phyloP scores from a whole-genome alignment of 1,140 invertebrate species.

The Hydropsyche tenuis region DNA sequence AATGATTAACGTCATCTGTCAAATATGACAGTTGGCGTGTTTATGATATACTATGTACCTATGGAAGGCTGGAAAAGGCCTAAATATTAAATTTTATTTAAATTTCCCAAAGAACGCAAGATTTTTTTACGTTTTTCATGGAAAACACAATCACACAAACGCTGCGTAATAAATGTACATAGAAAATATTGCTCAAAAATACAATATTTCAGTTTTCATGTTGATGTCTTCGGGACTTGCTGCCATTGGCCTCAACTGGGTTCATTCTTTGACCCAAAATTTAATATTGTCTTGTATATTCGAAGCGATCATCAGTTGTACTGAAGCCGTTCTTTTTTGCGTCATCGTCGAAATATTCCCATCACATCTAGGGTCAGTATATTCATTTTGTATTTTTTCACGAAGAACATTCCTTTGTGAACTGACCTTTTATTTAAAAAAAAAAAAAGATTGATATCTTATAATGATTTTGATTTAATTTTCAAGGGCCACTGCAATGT shows the following conservation, averaged over 20 bases:
- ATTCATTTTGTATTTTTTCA: background rate
- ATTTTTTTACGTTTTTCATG: too few relatives aligned
- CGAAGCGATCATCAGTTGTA: constrained; percentile 65
- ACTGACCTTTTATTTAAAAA: background rate
- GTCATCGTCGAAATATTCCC: constrained; percentile 66
- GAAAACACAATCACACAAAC: too few relatives aligned
- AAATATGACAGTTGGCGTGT: too few relatives aligned
- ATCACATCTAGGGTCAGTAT: constrained; percentile 53
- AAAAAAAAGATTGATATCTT: background rate
- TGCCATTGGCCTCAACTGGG: constrained; percentile 65
- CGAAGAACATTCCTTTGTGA: too few relatives aligned
- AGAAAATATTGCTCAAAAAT: constrained; percentile 8
- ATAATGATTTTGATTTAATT: constrained; percentile 31
- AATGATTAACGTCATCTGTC: too few relatives aligned
- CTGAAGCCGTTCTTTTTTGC: constrained; percentile 66
- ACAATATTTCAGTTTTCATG: constrained; percentile 58
- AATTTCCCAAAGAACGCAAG: too few relatives aligned
- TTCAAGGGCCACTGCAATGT: constrained; percentile 63
- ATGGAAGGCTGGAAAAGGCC: too few relatives aligned
- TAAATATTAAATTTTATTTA: too few relatives aligned
- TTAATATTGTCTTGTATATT: constrained; percentile 64
- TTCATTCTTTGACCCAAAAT: constrained; percentile 62
- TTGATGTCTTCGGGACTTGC: constrained; percentile 64
- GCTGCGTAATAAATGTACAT: too few relatives aligned
- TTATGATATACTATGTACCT: too few relatives aligned